Percentiles rank a stretch among this genome's conserved stretches.
Conservation (phyloP, 2,888 invertebrate genomes). For the Agrilus cyanescens region DNA sequence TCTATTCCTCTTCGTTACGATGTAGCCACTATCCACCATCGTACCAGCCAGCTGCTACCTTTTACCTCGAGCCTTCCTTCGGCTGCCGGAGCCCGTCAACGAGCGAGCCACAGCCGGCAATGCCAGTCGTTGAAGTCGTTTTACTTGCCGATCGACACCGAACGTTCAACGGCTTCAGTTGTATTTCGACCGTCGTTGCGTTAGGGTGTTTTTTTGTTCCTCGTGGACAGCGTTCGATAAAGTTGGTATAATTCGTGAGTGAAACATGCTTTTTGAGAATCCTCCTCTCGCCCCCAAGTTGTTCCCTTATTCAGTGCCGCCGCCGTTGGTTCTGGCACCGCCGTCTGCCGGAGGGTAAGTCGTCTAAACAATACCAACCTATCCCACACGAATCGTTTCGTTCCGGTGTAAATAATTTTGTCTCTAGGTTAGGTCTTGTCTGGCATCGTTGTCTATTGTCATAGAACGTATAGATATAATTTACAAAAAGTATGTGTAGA, state of each 20-base stretch:
- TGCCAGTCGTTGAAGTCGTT: constrained; percentile 18
- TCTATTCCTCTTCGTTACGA: too few relatives aligned
- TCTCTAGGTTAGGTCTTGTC: constrained; percentile 2
- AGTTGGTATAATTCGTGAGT: constrained; percentile 7
- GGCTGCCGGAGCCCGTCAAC: too few relatives aligned
- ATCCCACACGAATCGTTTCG: constrained; percentile 3
- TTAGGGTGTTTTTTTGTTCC: constrained; percentile 23
- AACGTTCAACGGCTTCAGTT: constrained; percentile 23
- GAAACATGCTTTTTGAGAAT: constrained; percentile 57
- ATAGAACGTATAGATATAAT: neutral
- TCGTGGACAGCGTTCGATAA: constrained; percentile 4
- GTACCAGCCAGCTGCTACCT: neutral
- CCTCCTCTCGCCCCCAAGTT: constrained; percentile 51
- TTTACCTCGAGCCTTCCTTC: too few relatives aligned
- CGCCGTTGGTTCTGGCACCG: constrained; percentile 36
- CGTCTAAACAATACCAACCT: constrained; percentile 1
- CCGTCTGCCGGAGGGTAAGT: constrained; percentile 30
- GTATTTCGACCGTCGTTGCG: constrained; percentile 19
- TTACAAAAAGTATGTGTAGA: constrained; percentile 1
- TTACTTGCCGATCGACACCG: constrained; percentile 14
- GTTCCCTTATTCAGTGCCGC: constrained; percentile 60
- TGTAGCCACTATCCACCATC: too few relatives aligned
- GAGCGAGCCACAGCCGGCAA: constrained; percentile 23
- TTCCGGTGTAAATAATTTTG: constrained; percentile 1
- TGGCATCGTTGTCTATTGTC: constrained; percentile 1